Base-by-base conservation (phyloP, 2,888 invertebrate species). In the Imbricaverruca yamaguchii region DNA sequence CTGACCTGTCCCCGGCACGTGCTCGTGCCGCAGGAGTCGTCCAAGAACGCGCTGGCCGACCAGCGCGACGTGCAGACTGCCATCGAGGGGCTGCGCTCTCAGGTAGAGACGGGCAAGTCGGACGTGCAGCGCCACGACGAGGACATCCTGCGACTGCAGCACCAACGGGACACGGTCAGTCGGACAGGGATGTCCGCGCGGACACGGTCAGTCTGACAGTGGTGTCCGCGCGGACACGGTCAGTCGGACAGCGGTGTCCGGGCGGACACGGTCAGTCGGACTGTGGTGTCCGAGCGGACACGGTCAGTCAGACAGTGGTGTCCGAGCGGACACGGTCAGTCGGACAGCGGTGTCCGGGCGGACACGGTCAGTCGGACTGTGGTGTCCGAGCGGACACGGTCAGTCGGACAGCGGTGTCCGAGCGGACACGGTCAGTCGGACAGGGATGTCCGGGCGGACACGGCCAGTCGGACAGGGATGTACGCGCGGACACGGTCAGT, bases 151-250 rank as follows among this genome's bases (percentile, higher is more conserved):
- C 7, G 21, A 21, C 74, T 74, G 55, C 74, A 74, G 53, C 53
- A 74, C 10, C 74, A 74, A 55, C 53, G 74, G 1, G 74, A 74
- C 53, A 74, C 53, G 74, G 74, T 74, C 53, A 74, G 74, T 23
- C 9, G n/a, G 0, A 1, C 10, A 23, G 0, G 2, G 65, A 1
- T 18, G 63, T 8, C 1, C 18, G 18, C 0, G 18, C 8, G 63
- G 21, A n/a, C 67, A 67, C n/a, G 23, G 67, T 67, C 23, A 3
- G 11, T 23, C 10, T 1, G 8, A 13, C 21, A 15, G 8, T 18
- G 6, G 8, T 18, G 63, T 8, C 63, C 61, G 18, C 1, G 15
- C 13, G 13, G 7, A 15, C 7, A 18, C 13, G 15, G 18, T 8
- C 65, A 65, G n/a, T 65, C 12, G 8, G n/a, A 65, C 65, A n/a